Evolutionary conservation across 2,113 vertebrate species (phyloP).

Genomic region (Clarias macrocephalus): DNA sequence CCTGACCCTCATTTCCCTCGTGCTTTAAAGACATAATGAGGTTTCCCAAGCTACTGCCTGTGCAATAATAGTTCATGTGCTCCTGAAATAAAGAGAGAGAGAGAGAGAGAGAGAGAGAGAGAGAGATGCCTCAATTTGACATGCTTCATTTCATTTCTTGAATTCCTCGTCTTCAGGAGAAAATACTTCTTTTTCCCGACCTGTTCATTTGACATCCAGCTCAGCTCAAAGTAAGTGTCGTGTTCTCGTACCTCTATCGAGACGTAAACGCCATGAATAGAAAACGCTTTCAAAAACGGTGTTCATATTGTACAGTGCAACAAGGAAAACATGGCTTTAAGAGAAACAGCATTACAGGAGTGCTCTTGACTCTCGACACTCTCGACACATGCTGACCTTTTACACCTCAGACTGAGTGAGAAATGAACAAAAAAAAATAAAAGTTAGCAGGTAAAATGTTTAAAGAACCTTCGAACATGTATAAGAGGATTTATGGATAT

Average conservation of each 20-base stretch:
- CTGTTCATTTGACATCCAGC: constrained; percentile 19
- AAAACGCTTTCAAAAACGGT: neutral
- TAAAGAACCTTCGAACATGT: neutral
- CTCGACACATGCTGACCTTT: neutral
- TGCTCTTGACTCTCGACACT: neutral
- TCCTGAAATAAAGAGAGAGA: constrained; percentile 72
- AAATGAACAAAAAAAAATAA: neutral
- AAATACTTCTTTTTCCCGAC: constrained; percentile 34
- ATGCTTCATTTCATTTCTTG: constrained; percentile 15
- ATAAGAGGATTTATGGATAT: neutral
- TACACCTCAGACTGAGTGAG: neutral
- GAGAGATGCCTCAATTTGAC: neutral
- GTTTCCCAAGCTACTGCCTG: constrained; percentile 85
- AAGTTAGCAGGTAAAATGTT: neutral
- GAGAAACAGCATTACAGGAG: neutral
- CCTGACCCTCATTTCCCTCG: constrained; percentile 87
- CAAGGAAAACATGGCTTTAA: neutral
- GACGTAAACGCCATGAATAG: neutral
- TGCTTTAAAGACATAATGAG: constrained; percentile 96
- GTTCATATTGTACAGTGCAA: neutral
- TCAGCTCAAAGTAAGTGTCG: neutral
- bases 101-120: constrained; percentile 12
- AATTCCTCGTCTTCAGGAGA: constrained; percentile 1
- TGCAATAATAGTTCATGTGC: constrained; percentile 95
- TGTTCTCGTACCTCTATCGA: neutral